A percentile compares a stretch with the other conserved stretches of the same genome.
phyloP scores from a whole-genome alignment of 2,113 vertebrate species.

The Amphiprion percula region DNA sequence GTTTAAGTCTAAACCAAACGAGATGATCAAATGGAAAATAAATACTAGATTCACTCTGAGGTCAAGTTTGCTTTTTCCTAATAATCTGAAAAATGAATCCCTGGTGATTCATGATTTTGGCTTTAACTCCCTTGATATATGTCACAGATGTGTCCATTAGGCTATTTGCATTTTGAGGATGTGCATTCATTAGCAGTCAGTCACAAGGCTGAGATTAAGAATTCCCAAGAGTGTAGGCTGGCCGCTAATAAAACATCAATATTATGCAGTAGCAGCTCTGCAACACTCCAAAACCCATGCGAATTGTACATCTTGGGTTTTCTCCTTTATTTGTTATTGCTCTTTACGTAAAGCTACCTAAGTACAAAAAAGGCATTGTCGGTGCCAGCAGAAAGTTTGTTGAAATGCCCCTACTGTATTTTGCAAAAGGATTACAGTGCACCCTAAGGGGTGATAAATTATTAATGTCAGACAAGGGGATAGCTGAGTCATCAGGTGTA shows the following conservation, averaged over 20 bases:
- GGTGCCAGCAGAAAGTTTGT: not conserved
- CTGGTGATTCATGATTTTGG: not conserved
- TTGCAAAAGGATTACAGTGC: constrained; percentile 1
- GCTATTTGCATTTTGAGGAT: constrained; percentile 10
- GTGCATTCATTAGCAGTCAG: not conserved
- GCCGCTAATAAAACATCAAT: constrained; percentile 1
- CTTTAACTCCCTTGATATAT: not conserved
- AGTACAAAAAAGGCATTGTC: not conserved
- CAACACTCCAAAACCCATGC: not conserved
- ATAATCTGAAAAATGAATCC: not conserved
- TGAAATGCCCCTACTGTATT: not conserved
- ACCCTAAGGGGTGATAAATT: constrained; percentile 38
- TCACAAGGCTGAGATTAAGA: not conserved
- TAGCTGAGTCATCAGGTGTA: constrained; percentile 55
- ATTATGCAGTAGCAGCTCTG: not conserved
- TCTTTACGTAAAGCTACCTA: not conserved
- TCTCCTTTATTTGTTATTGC: not conserved
- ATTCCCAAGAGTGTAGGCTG: not conserved
- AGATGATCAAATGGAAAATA: not conserved
- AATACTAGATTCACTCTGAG: not conserved
- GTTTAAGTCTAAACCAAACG: not conserved
- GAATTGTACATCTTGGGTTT: not conserved
- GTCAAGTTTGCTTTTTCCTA: not conserved
- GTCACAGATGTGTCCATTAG: not conserved
- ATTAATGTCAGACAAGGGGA: constrained; percentile 34